phyloP scores from a whole-genome alignment of 2,888 invertebrate genomes.

The Scaptomyza cyrtandrae region DNA sequence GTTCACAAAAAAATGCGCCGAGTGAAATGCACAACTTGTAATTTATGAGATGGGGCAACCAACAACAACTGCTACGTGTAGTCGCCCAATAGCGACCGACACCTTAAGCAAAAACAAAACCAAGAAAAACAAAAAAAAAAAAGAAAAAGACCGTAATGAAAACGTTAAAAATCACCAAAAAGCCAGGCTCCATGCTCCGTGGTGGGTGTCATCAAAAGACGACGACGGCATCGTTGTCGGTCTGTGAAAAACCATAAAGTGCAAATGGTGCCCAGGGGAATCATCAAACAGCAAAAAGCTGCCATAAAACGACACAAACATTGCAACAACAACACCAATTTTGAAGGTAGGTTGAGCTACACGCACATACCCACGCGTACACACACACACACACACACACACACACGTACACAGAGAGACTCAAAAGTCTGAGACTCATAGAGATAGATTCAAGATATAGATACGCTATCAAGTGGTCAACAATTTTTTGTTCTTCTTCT shows the following conservation, averaged over 20 bases:
- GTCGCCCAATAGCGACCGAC: conserved; percentile 8
- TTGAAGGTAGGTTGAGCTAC: neutral
- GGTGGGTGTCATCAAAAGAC: conserved; percentile 6
- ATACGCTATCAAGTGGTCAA: conserved; percentile 14
- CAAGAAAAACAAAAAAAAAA: neutral
- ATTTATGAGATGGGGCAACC: conserved; percentile 43
- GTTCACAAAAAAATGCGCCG: conserved; percentile 3
- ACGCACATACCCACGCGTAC: neutral
- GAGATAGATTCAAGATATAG: conserved; percentile 11
- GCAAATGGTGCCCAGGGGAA: conserved; percentile 79
- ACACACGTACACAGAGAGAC: neutral
- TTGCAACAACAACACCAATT: conserved; percentile 8
- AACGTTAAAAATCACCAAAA: neutral
- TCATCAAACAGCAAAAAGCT: conserved; percentile 73
- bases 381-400: neutral
- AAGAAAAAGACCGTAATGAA: too few species aligned
- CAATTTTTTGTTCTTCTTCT: neutral
- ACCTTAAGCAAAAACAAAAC: neutral
- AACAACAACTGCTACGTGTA: neutral
- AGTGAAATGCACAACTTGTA: conserved; percentile 48
- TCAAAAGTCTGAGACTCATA: neutral
- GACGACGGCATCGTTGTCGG: conserved; percentile 16
- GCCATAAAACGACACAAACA: conserved; percentile 69
- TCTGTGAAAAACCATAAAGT: conserved; percentile 76
- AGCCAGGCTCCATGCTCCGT: neutral